Evolutionary conservation across 2,888 invertebrate species (phyloP).

Genomic region (Osedax frankpressi): DNA sequence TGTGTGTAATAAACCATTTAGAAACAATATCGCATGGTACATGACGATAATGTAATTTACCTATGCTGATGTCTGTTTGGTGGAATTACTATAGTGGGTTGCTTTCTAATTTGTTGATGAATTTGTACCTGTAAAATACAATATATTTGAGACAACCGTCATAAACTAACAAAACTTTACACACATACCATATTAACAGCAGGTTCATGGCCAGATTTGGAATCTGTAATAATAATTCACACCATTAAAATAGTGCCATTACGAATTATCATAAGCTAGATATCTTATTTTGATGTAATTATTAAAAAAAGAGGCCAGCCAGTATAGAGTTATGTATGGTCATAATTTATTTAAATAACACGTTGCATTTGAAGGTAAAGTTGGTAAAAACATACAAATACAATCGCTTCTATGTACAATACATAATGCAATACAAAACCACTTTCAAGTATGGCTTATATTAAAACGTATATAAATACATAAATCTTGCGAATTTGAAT

Average conservation of each 20-base stretch:
- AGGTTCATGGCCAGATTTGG: not conserved
- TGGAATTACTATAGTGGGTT: no score
- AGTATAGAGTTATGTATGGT: not conserved
- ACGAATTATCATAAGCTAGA: no score
- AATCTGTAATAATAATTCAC: not conserved
- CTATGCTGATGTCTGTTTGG: no score
- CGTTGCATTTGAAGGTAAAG: not conserved
- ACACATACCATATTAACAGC: not conserved
- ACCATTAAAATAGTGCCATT: no score
- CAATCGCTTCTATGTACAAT: constrained; percentile 13
- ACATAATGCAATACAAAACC: constrained; percentile 1
- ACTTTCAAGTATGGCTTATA: constrained; percentile 8
- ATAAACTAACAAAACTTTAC: no score
- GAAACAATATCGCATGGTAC: no score
- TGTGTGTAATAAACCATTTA: no score
- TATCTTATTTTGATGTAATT: not conserved
- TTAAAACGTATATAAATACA: not conserved
- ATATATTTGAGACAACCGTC: no score
- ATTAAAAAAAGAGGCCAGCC: not conserved
- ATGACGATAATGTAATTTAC: no score
- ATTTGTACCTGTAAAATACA: no score
- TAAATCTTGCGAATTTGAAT: not conserved
- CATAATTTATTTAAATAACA: not conserved
- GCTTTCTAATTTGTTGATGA: no score
- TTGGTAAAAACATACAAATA: constrained; percentile 10